These are phyloP conservation scores for Lacanobia oleracea DNA, from an alignment of 2,888 invertebrate species.

Conservation along the genomic window DNA sequence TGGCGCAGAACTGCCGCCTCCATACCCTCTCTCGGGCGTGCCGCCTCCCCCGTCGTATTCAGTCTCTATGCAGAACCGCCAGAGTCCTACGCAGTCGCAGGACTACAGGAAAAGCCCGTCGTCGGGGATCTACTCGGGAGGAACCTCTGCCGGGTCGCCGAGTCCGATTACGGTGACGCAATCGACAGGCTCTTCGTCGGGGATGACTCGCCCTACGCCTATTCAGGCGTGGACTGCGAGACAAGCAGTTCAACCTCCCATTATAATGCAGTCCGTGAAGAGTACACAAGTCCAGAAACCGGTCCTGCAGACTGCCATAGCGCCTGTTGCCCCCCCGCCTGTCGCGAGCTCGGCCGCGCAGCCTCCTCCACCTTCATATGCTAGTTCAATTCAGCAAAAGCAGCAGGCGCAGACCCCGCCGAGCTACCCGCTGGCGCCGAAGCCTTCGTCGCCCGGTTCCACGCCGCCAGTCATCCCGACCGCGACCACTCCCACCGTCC, in stretches of 20 bases:
- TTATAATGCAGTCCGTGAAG: constrained; percentile 99
- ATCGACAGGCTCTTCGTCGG: constrained; percentile 91
- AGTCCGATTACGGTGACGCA: constrained; percentile 94
- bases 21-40: constrained; percentile 91
- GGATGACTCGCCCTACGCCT: constrained; percentile 95
- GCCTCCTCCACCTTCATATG: constrained; percentile 95
- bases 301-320: constrained; percentile 98
- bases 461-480: constrained; percentile 83
- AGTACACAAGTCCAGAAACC: constrained; percentile 99
- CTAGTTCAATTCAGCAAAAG: constrained; percentile 95
- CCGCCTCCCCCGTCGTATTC: constrained; percentile 96
- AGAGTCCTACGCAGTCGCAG: constrained; percentile 95
- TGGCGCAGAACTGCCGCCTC: constrained; percentile 93
- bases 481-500: constrained; percentile 89
- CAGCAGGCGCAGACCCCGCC: constrained; percentile 89
- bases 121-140: constrained; percentile 96
- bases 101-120: constrained; percentile 96
- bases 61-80: constrained; percentile 96
- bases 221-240: constrained; percentile 96
- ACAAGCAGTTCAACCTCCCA: constrained; percentile 97
- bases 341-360: constrained; percentile 87
- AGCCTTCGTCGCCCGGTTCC: constrained; percentile 89
- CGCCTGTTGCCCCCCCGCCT: constrained; percentile 94
- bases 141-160: constrained; percentile 95
- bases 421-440: constrained; percentile 88